Percentiles rank a stretch among this genome's conserved stretches.
These are phyloP conservation scores for Melipona quadrifasciata DNA, from an alignment of 1,140 invertebrate species.

Conservation along the genomic window DNA sequence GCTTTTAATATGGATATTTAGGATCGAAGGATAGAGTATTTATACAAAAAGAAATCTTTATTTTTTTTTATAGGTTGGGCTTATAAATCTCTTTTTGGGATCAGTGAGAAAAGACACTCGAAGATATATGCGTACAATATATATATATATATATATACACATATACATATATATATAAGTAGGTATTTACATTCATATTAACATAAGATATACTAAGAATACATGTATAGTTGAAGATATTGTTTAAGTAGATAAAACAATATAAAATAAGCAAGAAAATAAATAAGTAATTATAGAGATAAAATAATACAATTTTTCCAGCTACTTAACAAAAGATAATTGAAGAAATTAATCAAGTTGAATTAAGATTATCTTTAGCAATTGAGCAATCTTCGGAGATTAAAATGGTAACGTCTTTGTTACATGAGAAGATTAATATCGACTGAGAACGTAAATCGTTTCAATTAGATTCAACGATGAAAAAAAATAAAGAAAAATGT, in stretches of 20 bases:
- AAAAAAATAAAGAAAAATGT: too few relatives aligned
- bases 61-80: too few relatives aligned
- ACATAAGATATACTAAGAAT: not conserved
- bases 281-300: not conserved
- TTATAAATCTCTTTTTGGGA: not conserved
- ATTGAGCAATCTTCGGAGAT: too few relatives aligned
- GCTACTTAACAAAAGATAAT: too few relatives aligned
- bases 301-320: too few relatives aligned
- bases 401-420: too few relatives aligned
- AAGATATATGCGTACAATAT: too few relatives aligned
- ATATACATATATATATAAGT: not conserved
- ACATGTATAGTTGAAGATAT: not conserved
- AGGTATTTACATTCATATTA: not conserved
- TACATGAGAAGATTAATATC: too few relatives aligned
- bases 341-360: too few relatives aligned
- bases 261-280: not conserved
- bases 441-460: too few relatives aligned
- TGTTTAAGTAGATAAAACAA: not conserved
- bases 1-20: not conserved
- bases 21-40: not conserved
- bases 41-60: not conserved
- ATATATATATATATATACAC: not conserved
- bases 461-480: too few relatives aligned
- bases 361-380: too few relatives aligned
- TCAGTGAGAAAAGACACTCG: not conserved